A percentile compares a stretch with the other conserved stretches of the same genome.
Conservation (phyloP, 2,797 vertebrate genomes). For the Sebastes nivosus region DNA sequence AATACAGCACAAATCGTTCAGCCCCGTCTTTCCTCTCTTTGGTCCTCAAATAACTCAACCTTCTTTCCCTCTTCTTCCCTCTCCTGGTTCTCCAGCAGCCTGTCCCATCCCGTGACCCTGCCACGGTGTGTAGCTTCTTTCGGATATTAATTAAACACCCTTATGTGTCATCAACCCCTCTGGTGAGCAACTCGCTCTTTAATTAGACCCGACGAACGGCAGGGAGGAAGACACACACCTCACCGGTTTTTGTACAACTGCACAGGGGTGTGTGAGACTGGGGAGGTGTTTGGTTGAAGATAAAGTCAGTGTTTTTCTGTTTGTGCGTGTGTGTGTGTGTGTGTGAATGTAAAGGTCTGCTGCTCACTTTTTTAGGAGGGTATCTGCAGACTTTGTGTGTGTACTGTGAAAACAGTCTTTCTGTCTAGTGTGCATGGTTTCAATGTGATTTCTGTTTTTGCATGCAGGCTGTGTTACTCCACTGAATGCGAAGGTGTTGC, state of each 20-base stretch:
- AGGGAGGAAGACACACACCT: conserved; percentile 42
- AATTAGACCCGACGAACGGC: conserved; percentile 66
- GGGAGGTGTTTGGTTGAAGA: conserved; percentile 3
- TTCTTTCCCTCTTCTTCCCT: neutral
- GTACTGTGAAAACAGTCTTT: conserved; percentile 22
- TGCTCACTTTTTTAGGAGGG: neutral
- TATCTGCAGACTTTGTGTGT: conserved; percentile 4
- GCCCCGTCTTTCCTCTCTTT: neutral
- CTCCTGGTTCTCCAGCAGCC: conserved; percentile 9
- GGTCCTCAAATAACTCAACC: neutral
- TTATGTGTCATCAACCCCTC: conserved; percentile 67
- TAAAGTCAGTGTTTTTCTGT: conserved; percentile 8
- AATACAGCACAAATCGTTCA: neutral
- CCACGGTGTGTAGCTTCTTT: conserved; percentile 33
- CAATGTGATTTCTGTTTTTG: neutral
- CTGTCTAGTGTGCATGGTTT: neutral
- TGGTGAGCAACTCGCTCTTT: conserved; percentile 63
- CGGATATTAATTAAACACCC: conserved; percentile 75
- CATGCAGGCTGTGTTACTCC: neutral
- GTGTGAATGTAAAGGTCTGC: neutral
- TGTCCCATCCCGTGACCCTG: conserved; percentile 4
- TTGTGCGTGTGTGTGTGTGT: conserved; percentile 9
- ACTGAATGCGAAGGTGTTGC: conserved; percentile 18
- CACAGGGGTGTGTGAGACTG: conserved; percentile 41
- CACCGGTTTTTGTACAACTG: conserved; percentile 14